Evolutionary conservation across 2,888 invertebrate species (phyloP), one percentile per base, ranked within the genome.

Genomic region (Polymixis flavicincta): DNA sequence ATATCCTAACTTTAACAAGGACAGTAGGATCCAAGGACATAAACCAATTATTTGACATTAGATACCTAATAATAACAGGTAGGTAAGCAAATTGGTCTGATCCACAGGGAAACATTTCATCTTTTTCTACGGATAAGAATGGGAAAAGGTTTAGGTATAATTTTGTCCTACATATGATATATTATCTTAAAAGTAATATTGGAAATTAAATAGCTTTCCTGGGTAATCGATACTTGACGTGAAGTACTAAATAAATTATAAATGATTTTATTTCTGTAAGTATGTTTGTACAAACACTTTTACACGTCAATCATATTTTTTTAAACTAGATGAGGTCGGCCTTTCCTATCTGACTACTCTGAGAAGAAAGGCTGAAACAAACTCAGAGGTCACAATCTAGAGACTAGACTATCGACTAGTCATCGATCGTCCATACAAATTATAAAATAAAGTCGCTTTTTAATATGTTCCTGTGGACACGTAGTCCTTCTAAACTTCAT

Each of bases 51-150:
- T 54, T 59, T 48, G 19, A 28, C 22, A 48, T 65, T 28, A 79
- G 13, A 79, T 72, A n/a, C n/a, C n/a, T n/a, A 28, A 54, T 55
- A 54, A 60, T 79, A 54, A 22, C 8, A 42, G 25, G 28, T 1
- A 32, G 14, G n/a, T 45, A 14, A 45, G n/a, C 28, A 67, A 52
- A 74, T 74, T 54, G 48, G 32, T 17, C 28, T 28, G 61, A 37
- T 57, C 63, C 63, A 28, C 22, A 5, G 63, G 74, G 67, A 80
- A 64, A 59, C 37, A 80, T 64, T 74, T 63, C 48, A 45, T 52
- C 7, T 22, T 22, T 6, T 52, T n/a, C 14, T n/a, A n/a, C n/a
- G 28, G 22, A 28, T 73, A 22, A 17, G n/a, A 73, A 64, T 63
- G 17, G 17, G 28, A 80, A 52, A 63, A 48, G 48, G 48, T 55